phyloP scores from a whole-genome alignment of 2,888 invertebrate genomes.

The Antitype chi region DNA sequence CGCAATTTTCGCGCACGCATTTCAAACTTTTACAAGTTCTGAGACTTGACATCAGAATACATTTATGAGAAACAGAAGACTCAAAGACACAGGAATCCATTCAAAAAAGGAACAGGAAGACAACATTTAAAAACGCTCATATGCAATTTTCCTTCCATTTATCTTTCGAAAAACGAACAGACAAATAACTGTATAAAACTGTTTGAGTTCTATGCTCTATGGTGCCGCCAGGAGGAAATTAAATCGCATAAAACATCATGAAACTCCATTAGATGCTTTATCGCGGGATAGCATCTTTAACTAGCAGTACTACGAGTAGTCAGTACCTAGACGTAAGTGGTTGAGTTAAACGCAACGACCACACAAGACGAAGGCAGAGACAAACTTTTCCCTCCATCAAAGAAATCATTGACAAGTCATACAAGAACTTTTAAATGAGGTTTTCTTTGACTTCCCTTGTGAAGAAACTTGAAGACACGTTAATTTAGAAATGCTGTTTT shows the following conservation, averaged over 20 bases:
- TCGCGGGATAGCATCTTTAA: constrained; percentile 53
- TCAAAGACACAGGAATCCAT: too few relatives aligned
- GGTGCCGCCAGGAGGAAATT: constrained; percentile 54
- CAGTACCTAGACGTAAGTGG: constrained; percentile 24
- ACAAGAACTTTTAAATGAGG: constrained; percentile 32
- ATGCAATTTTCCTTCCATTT: too few relatives aligned
- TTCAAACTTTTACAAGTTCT: constrained; percentile 39
- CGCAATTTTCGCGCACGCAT: constrained; percentile 26
- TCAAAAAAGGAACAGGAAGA: too few relatives aligned
- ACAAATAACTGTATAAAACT: too few relatives aligned
- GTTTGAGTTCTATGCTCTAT: neutral
- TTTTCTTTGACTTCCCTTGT: constrained; percentile 41
- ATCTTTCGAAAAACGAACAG: too few relatives aligned
- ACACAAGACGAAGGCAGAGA: constrained; percentile 42
- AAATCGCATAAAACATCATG: constrained; percentile 62
- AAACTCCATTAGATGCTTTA: constrained; percentile 58
- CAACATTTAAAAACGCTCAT: too few relatives aligned
- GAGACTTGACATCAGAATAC: too few relatives aligned
- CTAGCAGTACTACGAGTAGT: constrained; percentile 30
- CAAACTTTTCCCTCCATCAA: constrained; percentile 39
- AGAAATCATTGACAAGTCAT: constrained; percentile 28
- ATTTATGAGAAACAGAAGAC: too few relatives aligned
- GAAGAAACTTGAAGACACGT: constrained; percentile 41
- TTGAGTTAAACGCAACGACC: constrained; percentile 39
- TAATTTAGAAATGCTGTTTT: constrained; percentile 62